Conservation (phyloP, 2,888 invertebrate species). For the Didymodactylos carnosus region DNA sequence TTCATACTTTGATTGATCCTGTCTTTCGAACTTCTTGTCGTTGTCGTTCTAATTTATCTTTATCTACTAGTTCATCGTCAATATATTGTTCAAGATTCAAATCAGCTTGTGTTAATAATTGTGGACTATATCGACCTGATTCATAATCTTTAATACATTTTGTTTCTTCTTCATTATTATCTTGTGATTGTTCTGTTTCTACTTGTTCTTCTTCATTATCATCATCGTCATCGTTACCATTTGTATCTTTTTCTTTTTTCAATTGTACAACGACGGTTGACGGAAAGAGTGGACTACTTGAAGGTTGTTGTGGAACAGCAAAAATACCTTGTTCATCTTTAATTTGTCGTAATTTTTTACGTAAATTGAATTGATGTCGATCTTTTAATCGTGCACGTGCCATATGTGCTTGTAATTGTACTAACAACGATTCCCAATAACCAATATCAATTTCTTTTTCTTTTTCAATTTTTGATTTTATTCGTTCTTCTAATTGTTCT, state of each 20-base stretch:
- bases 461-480: conserved; percentile 48
- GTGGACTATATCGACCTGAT: not conserved
- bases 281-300: not conserved
- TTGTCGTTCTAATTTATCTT: not conserved
- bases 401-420: conserved; percentile 87
- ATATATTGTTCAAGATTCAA: not conserved
- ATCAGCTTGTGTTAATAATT: not conserved
- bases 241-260: conserved; percentile 8
- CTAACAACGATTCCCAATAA: conserved; percentile 87
- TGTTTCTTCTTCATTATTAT: conserved; percentile 2
- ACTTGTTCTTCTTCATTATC: conserved; percentile 3
- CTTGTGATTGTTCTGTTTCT: not conserved
- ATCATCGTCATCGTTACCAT: not conserved
- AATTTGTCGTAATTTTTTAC: conserved; percentile 64
- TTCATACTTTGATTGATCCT: conserved; percentile 3
- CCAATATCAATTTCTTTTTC: conserved; percentile 28
- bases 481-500: conserved; percentile 57
- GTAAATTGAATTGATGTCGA: conserved; percentile 68
- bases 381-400: conserved; percentile 73
- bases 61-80: not conserved
- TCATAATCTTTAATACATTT: conserved; percentile 3
- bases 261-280: not conserved
- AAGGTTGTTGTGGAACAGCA: not conserved
- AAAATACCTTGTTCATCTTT: conserved; percentile 47
- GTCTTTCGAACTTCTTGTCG: not conserved